Conservation (phyloP, 2,113 vertebrate species). For the Sprattus sprattus region DNA sequence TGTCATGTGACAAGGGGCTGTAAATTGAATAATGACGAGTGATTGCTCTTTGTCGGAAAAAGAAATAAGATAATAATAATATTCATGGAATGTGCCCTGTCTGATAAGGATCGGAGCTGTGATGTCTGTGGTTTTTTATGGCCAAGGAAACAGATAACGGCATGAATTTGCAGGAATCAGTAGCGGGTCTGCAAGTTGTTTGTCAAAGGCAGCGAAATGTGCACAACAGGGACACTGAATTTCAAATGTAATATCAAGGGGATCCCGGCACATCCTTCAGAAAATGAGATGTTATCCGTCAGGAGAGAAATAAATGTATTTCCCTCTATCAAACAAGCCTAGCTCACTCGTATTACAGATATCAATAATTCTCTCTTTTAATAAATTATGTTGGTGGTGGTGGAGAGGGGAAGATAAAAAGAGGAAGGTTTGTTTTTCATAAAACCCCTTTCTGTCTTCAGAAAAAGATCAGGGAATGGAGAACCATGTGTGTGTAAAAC, state of each 20-base stretch:
- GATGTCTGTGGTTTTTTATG: slow-evolving; percentile 1
- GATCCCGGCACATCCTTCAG: not conserved
- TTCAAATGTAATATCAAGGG: slow-evolving; percentile 20
- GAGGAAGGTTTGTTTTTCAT: not conserved
- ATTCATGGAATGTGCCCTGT: slow-evolving; percentile 7
- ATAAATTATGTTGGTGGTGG: slow-evolving; percentile 2
- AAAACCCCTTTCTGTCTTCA: not conserved
- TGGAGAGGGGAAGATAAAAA: not conserved
- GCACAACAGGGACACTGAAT: not conserved
- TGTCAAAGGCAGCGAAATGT: not conserved
- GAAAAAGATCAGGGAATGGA: not conserved
- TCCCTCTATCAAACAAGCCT: not conserved
- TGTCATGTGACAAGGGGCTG: not conserved
- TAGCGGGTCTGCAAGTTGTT: not conserved
- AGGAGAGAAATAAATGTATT: not conserved
- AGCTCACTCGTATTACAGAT: slow-evolving; percentile 9
- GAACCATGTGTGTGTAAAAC: not conserved
- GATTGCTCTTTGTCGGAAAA: not conserved
- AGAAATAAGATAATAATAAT: not conserved
- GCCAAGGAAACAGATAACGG: not conserved
- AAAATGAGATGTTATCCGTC: slow-evolving; percentile 9
- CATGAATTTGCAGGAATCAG: slow-evolving; percentile 7
- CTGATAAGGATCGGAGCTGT: not conserved
- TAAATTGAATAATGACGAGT: slow-evolving; percentile 9
- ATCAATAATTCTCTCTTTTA: not conserved